Evolutionary conservation across 1,140 invertebrate species (phyloP), one percentile per base, ranked within the genome.

Genomic region (Lordiphosa mommai): DNA sequence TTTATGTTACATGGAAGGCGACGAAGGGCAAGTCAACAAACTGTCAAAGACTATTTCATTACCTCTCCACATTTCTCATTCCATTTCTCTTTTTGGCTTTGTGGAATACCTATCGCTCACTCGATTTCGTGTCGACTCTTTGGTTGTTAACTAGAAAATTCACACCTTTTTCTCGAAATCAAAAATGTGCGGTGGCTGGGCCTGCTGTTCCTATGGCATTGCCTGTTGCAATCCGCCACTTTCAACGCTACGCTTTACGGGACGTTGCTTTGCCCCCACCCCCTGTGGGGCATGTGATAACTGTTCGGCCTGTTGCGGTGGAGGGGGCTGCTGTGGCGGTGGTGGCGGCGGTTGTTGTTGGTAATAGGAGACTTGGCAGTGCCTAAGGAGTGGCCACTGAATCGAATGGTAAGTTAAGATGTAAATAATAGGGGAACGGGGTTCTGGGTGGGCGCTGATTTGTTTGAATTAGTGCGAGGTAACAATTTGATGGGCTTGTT

Each of bases 171-270:
- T 13, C 7, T 2, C 2, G 14, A 46, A 44, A 37, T 30, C 6
- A 10, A 79, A 64, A 33, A 80, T 84, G 77, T 84, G 77, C 17
- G 77, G 77, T 30, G 77, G 77, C 4, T 84, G 77, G 77, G 77
- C 77, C 6, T 84, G 77, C 53, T 33, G 37, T 8, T 77, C 77
- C 9, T 84, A 84, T 23, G 10, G 14, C 2, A 38, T 84, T n/a
- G 77, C 77, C 10, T 77, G 72, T 34, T 60, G 33, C 72, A 71
- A 84, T 55, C 72, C 65, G n/a, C 77, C 37, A 0, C 27, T 61
- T n/a, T 84, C 77, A 3, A 74, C 63, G 0, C 34, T 84, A 20
- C 67, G 77, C 13, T 82, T 38, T 23, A 72, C 77, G 0, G 77
- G 77, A 1, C 77, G 77, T 27, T 77, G 64, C 40, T 65, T 84